phyloP scores from a whole-genome alignment of 2,888 invertebrate genomes.

The Oligia latruncula region DNA sequence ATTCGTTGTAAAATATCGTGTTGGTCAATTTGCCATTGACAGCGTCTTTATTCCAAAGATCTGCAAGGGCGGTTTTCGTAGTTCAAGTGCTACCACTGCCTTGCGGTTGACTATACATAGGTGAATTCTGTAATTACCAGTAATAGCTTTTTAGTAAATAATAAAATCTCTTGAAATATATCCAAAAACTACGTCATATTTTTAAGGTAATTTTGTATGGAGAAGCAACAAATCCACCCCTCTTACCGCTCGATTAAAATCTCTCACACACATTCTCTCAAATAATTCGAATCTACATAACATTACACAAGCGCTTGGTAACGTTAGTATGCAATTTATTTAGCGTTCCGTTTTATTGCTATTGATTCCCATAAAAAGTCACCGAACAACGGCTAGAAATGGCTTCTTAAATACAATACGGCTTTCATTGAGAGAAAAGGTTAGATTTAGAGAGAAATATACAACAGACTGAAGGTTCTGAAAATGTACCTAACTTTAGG shows the following conservation, averaged over 20 bases:
- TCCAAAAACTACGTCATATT: not conserved
- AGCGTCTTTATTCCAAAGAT: not conserved
- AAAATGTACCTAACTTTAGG: no score
- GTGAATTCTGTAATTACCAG: not conserved
- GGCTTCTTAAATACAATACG: conserved; percentile 39
- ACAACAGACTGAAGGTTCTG: not conserved
- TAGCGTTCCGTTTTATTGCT: conserved; percentile 53
- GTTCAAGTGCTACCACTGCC: not conserved
- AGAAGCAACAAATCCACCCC: conserved; percentile 1
- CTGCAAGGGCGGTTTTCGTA: not conserved
- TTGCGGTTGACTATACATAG: not conserved
- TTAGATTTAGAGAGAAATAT: conserved; percentile 16
- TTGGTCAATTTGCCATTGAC: not conserved
- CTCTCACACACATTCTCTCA: conserved; percentile 44
- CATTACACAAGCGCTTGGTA: conserved; percentile 40
- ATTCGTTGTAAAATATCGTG: not conserved
- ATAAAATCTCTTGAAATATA: not conserved
- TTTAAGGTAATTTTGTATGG: not conserved
- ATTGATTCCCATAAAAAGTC: conserved; percentile 62
- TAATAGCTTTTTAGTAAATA: not conserved
- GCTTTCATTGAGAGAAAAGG: conserved; percentile 19
- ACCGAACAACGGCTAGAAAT: conserved; percentile 36
- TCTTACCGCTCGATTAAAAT: conserved; percentile 48
- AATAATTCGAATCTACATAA: conserved; percentile 63
- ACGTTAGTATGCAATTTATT: no score